Conservation (phyloP, 2,113 vertebrate species). For the Crotalus horridus region DNA sequence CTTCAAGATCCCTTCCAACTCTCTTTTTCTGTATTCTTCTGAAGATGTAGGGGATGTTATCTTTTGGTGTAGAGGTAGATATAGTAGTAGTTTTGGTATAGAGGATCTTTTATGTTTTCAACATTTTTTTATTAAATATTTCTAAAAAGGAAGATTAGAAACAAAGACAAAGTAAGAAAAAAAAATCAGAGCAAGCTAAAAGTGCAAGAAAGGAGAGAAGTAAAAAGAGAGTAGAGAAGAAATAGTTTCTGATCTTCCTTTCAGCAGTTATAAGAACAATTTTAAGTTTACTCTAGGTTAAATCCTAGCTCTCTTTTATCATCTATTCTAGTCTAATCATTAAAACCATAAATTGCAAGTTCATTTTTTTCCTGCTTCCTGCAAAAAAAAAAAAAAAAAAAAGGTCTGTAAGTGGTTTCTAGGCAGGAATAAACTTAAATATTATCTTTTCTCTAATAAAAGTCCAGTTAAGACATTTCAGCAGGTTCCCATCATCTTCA, state of each 20-base stretch:
- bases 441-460: neutral
- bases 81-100: too few relatives aligned
- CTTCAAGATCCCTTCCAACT: neutral
- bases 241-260: neutral
- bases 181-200: too few relatives aligned
- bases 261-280: neutral
- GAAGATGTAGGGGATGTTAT: neutral
- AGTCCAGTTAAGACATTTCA: neutral
- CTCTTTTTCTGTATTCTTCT: neutral
- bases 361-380: neutral
- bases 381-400: too few relatives aligned
- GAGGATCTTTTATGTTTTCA: too few relatives aligned
- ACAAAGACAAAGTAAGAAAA: too few relatives aligned
- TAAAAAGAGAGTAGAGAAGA: neutral
- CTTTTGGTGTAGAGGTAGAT: neutral
- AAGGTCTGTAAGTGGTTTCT: neutral
- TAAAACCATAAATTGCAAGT: neutral
- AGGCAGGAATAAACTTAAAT: neutral
- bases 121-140: too few relatives aligned
- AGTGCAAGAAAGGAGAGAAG: too few relatives aligned
- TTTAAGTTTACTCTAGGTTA: neutral
- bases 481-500: too few relatives aligned
- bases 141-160: too few relatives aligned
- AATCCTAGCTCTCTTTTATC: neutral
- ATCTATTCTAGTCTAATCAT: neutral